Evolutionary conservation across 2,888 invertebrate genomes (phyloP).

Genomic region (Caenorhabditis auriculariae): DNA sequence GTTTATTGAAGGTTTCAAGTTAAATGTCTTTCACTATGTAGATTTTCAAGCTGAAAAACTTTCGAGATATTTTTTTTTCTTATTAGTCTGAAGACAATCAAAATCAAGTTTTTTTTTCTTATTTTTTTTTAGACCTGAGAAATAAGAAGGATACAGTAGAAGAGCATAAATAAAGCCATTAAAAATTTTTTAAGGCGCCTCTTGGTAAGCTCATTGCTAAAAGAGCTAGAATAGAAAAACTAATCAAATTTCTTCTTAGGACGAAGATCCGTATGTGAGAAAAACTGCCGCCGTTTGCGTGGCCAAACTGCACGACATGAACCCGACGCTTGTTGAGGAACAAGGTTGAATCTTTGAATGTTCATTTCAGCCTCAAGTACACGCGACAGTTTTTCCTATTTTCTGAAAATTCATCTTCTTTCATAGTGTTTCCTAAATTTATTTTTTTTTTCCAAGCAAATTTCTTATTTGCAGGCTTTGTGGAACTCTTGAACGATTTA

Average conservation of each 20-base stretch:
- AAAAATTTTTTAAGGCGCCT: no score
- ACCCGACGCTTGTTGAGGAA: conserved; percentile 75
- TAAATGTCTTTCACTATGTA: no score
- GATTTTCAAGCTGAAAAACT: no score
- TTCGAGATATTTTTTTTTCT: no score
- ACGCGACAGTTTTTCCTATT: background rate
- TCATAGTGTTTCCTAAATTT: background rate
- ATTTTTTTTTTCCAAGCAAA: background rate
- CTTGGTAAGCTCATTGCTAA: no score
- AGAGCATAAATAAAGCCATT: background rate
- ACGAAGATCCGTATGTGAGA: conserved; percentile 94
- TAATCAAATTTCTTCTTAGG: conserved; percentile 64
- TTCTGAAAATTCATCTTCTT: background rate
- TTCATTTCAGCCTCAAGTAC: background rate
- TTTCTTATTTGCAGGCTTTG: conserved; percentile 69
- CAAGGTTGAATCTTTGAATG: conserved; percentile 68
- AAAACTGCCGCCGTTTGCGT: conserved; percentile 99
- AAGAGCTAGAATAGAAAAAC: no score
- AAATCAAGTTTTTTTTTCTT: no score
- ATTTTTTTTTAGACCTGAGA: no score
- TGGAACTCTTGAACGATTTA: conserved; percentile 93
- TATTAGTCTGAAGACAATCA: no score
- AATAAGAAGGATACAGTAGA: background rate
- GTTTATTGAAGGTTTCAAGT: no score
- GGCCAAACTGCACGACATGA: conserved; percentile 96